A percentile compares a stretch with the other conserved stretches of the same genome.
Conservation (phyloP, 2,113 vertebrate genomes). For the Seriola dumerili region DNA sequence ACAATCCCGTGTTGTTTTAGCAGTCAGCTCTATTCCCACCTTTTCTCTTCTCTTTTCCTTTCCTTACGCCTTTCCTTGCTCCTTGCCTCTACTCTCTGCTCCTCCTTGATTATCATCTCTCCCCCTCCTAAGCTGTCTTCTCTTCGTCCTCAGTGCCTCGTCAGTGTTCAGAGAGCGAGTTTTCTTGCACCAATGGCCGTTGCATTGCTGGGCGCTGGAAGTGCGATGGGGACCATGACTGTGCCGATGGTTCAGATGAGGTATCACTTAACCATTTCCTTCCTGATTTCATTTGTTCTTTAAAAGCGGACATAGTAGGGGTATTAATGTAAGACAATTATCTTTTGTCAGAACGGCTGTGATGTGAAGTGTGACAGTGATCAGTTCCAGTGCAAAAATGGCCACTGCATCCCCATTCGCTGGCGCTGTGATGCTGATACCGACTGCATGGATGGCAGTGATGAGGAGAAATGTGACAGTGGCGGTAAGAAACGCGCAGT, state of each 20-base stretch:
- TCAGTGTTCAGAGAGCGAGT: conserved; percentile 97
- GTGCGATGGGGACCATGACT: conserved; percentile 97
- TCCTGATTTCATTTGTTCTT: background rate
- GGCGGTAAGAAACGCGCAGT: conserved; percentile 82
- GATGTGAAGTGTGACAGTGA: conserved; percentile 93
- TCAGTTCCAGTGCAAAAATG: conserved; percentile 96
- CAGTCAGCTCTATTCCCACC: conserved; percentile 53
- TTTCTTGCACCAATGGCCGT: conserved; percentile 94
- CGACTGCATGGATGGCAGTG: conserved; percentile 96
- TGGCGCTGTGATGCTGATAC: conserved; percentile 95
- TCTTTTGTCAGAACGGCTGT: conserved; percentile 89
- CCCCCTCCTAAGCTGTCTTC: conserved; percentile 9
- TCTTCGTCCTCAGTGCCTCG: conserved; percentile 87
- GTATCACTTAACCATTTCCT: conserved; percentile 67
- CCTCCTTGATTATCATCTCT: background rate
- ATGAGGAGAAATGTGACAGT: conserved; percentile 92
- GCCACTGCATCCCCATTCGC: conserved; percentile 95
- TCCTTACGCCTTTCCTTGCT: conserved; percentile 34
- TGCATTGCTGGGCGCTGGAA: conserved; percentile 98
- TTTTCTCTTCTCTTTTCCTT: conserved; percentile 51
- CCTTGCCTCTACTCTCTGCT: conserved; percentile 18
- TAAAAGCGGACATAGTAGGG: background rate
- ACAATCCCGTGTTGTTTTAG: conserved; percentile 43
- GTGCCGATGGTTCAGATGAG: conserved; percentile 95
- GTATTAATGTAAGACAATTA: background rate